Conservation (phyloP, 2,113 vertebrate genomes). For the Pampusana beccarii region DNA sequence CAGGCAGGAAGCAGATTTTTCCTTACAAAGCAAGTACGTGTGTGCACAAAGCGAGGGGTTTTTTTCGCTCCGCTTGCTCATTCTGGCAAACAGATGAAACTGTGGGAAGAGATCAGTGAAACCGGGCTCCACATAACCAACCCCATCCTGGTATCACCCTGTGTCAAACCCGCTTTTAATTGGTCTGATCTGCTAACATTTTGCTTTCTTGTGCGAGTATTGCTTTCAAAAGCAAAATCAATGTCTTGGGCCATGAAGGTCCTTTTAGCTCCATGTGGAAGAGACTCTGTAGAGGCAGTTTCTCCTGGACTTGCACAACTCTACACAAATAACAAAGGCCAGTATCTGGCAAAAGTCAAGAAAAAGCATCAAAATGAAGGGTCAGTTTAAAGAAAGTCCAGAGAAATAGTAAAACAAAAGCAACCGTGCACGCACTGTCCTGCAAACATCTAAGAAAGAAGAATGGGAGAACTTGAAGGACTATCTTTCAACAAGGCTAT, state of each 20-base stretch:
- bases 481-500: neutral
- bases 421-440: neutral
- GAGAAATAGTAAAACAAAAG: neutral
- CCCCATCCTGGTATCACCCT: neutral
- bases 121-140: neutral
- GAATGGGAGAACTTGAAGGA: neutral
- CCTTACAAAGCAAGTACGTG: neutral
- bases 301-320: neutral
- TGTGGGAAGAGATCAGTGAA: neutral
- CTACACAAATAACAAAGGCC: neutral
- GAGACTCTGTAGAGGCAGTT: neutral
- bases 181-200: neutral
- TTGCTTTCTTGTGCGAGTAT: neutral
- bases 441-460: neutral
- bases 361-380: neutral
- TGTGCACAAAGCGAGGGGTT: neutral
- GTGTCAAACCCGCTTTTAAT: neutral
- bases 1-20: constrained; percentile 20
- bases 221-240: neutral
- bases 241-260: neutral
- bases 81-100: constrained; percentile 16
- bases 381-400: neutral
- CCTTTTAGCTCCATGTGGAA: neutral
- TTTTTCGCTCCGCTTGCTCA: neutral
- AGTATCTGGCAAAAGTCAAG: neutral